phyloP scores from a whole-genome alignment of 1,140 invertebrate genomes.

The Alviniconcha marisindica region DNA sequence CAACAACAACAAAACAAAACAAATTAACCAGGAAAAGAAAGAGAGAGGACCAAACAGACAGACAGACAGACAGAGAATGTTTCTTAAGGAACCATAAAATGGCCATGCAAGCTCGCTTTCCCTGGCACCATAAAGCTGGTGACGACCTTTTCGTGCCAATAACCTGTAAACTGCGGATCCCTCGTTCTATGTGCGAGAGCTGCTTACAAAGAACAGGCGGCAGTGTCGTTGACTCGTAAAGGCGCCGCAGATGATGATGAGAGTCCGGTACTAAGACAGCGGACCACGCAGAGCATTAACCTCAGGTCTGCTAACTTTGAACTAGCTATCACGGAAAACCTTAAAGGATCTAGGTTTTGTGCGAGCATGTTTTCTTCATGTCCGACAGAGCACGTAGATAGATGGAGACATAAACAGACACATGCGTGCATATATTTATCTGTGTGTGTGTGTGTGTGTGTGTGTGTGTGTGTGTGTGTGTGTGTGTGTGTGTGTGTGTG shows the following conservation, averaged over 20 bases:
- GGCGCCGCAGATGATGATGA: too few species aligned
- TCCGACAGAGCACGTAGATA: background rate
- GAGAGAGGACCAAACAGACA: background rate
- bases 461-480: background rate
- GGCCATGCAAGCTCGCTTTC: background rate
- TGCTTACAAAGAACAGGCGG: background rate
- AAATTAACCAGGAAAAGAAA: background rate
- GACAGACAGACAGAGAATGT: background rate
- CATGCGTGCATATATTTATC: background rate
- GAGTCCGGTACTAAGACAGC: too few species aligned
- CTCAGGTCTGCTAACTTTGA: background rate
- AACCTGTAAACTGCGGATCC: background rate
- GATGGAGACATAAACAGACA: background rate
- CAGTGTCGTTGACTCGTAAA: too few species aligned
- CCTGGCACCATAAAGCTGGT: too few species aligned
- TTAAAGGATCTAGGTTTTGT: background rate
- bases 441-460: background rate
- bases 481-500: constrained; percentile 14
- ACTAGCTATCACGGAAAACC: background rate
- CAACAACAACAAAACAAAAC: background rate
- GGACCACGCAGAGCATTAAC: background rate
- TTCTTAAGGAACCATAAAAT: background rate
- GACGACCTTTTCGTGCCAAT: too few species aligned
- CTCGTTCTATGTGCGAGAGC: background rate
- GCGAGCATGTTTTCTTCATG: background rate